Conservation (phyloP, 2,888 invertebrate species). For the Tipula confusa region DNA sequence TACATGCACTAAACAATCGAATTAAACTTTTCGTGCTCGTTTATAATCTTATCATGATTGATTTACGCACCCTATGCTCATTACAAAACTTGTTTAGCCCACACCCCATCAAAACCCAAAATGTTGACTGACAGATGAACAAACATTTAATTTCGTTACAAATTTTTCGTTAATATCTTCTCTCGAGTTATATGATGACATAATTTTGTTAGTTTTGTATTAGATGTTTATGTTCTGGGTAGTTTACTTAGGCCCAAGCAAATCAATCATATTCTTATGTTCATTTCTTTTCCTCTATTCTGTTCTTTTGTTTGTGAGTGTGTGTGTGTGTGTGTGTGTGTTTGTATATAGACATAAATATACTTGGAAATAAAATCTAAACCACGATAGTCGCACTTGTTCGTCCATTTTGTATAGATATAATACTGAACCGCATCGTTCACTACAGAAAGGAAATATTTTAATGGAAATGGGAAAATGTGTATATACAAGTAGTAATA, state of each 20-base stretch:
- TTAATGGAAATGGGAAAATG: neutral
- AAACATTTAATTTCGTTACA: constrained; percentile 20
- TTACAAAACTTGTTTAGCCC: neutral
- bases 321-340: neutral
- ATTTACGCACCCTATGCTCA: neutral
- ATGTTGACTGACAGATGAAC: neutral
- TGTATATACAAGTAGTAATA: neutral
- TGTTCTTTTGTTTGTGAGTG: neutral
- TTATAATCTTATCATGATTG: neutral
- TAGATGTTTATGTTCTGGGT: neutral
- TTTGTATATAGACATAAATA: neutral
- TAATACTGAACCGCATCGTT: neutral
- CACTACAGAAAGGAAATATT: neutral
- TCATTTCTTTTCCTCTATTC: neutral
- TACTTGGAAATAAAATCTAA: neutral
- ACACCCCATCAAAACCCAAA: neutral
- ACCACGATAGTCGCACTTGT: neutral
- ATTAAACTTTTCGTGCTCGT: neutral
- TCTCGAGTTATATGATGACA: neutral
- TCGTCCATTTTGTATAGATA: neutral
- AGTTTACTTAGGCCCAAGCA: constrained; percentile 3
- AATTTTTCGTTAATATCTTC: neutral
- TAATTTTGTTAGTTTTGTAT: constrained; percentile 25
- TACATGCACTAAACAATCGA: neutral
- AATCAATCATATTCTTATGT: neutral